phyloP scores from a whole-genome alignment of 2,113 vertebrate genomes.

The Pseudorhombus dupliciocellatus region DNA sequence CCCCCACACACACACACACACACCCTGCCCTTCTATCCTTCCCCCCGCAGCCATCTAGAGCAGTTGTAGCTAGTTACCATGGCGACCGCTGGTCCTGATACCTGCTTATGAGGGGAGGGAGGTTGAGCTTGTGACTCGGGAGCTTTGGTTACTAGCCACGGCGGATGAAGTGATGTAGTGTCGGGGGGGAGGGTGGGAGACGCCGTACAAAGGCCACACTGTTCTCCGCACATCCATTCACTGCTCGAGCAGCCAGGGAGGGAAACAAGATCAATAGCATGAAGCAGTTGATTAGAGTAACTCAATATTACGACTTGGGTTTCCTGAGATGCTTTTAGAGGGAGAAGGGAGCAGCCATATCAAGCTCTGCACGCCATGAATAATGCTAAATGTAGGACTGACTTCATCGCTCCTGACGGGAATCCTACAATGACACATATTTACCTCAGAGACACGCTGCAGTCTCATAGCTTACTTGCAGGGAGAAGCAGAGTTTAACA shows the following conservation, averaged over 20 bases:
- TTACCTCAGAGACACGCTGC: constrained; percentile 45
- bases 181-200: not conserved
- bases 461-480: constrained; percentile 34
- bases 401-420: constrained; percentile 41
- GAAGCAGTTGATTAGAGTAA: constrained; percentile 74
- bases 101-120: constrained; percentile 54
- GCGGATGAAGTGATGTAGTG: constrained; percentile 37
- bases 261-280: constrained; percentile 73
- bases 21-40: not conserved
- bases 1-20: constrained; percentile 1
- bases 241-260: constrained; percentile 43
- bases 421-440: constrained; percentile 52
- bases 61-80: constrained; percentile 73
- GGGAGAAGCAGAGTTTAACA: constrained; percentile 30
- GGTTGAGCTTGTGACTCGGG: constrained; percentile 66
- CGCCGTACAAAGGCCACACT: constrained; percentile 71
- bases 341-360: constrained; percentile 36
- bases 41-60: constrained; percentile 40
- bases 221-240: constrained; percentile 69
- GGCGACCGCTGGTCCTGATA: constrained; percentile 70
- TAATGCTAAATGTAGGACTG: constrained; percentile 34
- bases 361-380: constrained; percentile 38
- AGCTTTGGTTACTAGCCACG: constrained; percentile 65
- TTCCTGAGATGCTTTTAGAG: constrained; percentile 70
- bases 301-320: constrained; percentile 70